Evolutionary conservation across 1,140 invertebrate genomes (phyloP).

Genomic region (Coelopa frigida): DNA sequence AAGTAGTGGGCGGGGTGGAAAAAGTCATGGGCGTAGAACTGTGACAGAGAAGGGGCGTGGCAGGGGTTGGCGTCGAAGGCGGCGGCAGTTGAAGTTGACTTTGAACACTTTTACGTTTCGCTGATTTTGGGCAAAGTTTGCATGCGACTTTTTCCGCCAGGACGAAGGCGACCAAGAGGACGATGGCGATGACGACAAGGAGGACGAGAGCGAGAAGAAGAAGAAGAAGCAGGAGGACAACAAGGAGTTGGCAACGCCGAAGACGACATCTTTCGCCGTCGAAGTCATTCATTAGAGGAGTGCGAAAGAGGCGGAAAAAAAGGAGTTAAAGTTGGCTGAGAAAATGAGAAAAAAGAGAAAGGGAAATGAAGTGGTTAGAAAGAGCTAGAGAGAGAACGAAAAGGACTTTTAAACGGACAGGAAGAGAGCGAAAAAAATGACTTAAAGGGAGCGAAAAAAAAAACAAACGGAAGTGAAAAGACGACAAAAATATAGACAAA

Average conservation of each 20-base stretch:
- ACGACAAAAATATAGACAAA: background rate
- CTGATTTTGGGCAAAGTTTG: slow-evolving; percentile 2
- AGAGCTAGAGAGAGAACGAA: background rate
- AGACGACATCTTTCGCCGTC: too few relatives aligned
- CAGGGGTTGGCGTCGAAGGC: too few relatives aligned
- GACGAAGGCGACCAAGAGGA: too few relatives aligned
- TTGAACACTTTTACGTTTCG: slow-evolving; percentile 10
- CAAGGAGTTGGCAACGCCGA: too few relatives aligned
- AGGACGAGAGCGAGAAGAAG: too few relatives aligned
- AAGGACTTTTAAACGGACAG: too few relatives aligned
- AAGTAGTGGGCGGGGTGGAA: background rate
- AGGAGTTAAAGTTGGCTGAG: background rate
- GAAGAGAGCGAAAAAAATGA: background rate
- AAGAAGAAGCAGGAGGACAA: too few relatives aligned
- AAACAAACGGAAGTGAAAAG: background rate
- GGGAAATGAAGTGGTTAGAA: background rate
- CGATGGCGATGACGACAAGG: too few relatives aligned
- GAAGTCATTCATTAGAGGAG: slow-evolving; percentile 12
- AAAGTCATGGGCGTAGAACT: too few relatives aligned
- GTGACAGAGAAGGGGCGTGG: too few relatives aligned
- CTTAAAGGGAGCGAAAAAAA: background rate
- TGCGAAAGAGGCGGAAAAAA: slow-evolving; percentile 1
- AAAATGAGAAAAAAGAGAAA: background rate
- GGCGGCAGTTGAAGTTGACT: slow-evolving; percentile 10
- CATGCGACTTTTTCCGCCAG: too few relatives aligned